phyloP scores from a whole-genome alignment of 2,113 vertebrate species.

The Callithrix jacchus region DNA sequence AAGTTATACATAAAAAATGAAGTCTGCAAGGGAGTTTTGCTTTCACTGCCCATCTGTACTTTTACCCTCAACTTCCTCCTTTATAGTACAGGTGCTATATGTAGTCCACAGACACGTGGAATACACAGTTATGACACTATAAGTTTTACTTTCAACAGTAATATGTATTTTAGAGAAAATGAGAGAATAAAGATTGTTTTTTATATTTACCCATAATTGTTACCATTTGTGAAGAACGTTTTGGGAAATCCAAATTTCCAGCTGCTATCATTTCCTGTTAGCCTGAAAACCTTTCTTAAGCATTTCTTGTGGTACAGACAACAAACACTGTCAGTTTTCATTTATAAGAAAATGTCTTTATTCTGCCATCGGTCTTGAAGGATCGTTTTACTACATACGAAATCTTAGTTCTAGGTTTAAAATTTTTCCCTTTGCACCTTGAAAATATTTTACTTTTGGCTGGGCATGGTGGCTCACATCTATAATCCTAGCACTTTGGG shows the following conservation, averaged over 20 bases:
- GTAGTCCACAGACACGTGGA: not conserved
- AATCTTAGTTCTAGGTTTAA: not conserved
- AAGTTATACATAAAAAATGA: not conserved
- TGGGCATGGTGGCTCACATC: not conserved
- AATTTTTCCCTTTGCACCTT: not conserved
- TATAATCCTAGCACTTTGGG: not conserved
- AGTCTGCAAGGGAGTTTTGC: not conserved
- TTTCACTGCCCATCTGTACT: not conserved
- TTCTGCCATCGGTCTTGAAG: constrained; percentile 10
- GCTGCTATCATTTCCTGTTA: not conserved
- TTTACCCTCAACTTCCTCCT: not conserved
- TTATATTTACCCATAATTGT: not conserved
- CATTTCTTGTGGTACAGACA: not conserved
- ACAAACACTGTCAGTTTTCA: constrained; percentile 4
- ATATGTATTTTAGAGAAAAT: constrained; percentile 11
- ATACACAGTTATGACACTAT: not conserved
- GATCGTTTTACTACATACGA: not conserved
- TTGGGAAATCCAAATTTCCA: not conserved
- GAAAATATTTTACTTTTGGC: not conserved
- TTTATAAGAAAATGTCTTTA: constrained; percentile 22
- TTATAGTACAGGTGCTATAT: not conserved
- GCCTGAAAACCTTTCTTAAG: not conserved
- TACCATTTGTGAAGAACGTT: not conserved
- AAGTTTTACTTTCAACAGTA: not conserved
- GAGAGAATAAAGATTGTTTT: not conserved